These are phyloP conservation scores for Hydriomena furcata DNA, from an alignment of 2,888 invertebrate genomes.

Conservation along the genomic window DNA sequence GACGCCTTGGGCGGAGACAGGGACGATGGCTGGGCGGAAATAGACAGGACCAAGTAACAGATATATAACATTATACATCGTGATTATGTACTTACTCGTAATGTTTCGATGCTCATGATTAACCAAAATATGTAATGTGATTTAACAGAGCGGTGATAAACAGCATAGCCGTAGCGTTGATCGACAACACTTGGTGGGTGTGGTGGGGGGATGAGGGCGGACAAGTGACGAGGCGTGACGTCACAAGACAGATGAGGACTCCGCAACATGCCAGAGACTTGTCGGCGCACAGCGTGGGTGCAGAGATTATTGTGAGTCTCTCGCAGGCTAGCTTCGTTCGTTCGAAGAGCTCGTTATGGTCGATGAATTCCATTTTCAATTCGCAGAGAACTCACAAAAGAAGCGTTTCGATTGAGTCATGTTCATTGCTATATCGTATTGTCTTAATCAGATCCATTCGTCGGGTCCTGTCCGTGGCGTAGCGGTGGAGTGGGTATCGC, in stretches of 20 bases:
- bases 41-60: too few species aligned
- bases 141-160: constrained; percentile 52
- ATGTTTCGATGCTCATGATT: too few species aligned
- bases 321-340: too few species aligned
- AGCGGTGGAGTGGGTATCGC: constrained; percentile 88
- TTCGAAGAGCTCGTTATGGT: too few species aligned
- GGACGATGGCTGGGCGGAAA: too few species aligned
- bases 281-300: constrained; percentile 18
- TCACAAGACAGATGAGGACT: constrained; percentile 26
- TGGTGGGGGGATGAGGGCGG: constrained; percentile 65
- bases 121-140: too few species aligned
- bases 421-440: too few species aligned
- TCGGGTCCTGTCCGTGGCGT: constrained; percentile 88
- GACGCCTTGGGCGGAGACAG: neutral
- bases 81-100: too few species aligned
- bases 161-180: constrained; percentile 48
- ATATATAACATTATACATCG: too few species aligned
- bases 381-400: too few species aligned
- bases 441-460: constrained; percentile 66
- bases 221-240: constrained; percentile 42
- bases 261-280: constrained; percentile 21
- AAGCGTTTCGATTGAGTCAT: too few species aligned
- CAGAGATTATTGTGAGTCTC: constrained; percentile 32
- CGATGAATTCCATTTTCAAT: too few species aligned
- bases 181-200: constrained; percentile 57